These are phyloP conservation scores for Upupa epops DNA, from an alignment of 2,113 vertebrate genomes.

Conservation along the genomic window DNA sequence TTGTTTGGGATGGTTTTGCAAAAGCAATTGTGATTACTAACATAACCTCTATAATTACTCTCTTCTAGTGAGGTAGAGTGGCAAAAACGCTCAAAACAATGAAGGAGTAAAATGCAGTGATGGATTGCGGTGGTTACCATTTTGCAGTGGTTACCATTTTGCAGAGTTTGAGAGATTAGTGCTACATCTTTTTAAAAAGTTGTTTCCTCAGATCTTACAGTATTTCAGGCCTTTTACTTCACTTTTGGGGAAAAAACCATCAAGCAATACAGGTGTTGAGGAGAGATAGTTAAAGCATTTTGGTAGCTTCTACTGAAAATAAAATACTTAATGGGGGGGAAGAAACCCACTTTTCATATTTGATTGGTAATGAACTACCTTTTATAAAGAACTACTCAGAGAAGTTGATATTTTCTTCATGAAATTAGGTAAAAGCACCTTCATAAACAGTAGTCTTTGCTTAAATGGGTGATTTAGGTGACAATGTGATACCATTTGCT, in stretches of 20 bases:
- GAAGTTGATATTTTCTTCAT: neutral
- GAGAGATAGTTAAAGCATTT: neutral
- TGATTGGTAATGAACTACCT: neutral
- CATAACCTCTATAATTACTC: neutral
- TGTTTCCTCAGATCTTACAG: neutral
- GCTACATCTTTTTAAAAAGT: neutral
- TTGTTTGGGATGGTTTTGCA: neutral
- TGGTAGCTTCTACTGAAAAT: neutral
- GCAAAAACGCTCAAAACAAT: neutral
- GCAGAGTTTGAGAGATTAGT: neutral
- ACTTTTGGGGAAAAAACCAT: neutral
- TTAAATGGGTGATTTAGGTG: neutral
- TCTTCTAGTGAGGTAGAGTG: neutral
- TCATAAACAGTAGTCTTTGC: too few species aligned
- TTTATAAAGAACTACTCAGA: neutral
- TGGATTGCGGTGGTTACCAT: neutral
- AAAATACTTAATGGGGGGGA: neutral
- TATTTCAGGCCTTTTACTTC: neutral
- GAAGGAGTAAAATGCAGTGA: neutral
- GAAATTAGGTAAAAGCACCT: too few species aligned
- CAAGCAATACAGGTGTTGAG: neutral
- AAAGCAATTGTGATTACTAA: neutral
- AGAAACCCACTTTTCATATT: neutral
- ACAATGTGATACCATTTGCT: neutral
- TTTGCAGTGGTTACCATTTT: neutral